Evolutionary conservation across 2,113 vertebrate species (phyloP), one percentile per base, ranked within the genome.

Genomic region (Rhinolophus ferrumequinum): DNA sequence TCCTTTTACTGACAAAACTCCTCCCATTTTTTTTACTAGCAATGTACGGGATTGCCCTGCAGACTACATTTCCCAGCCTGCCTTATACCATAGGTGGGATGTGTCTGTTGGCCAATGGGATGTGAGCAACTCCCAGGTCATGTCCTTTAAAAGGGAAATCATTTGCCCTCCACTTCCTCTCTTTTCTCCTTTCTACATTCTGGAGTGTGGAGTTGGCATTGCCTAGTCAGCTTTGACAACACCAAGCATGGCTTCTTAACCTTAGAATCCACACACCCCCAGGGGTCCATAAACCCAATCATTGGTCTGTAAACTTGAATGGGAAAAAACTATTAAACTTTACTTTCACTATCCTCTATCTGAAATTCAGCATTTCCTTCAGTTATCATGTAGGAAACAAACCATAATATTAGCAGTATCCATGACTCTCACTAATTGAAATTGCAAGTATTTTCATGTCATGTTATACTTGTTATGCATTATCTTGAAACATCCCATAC

Each of bases 311-410:
- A 83, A 62, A 69, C 50, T 12, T 84, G 35, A 19, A 70, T 81
- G n/a, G 16, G 47, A 33, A 69, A 54, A 85, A 80, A n/a, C 5
- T 58, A 50, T 28, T 1, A 21, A 67, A 73, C 11, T 93, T 92
- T 86, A 73, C 94, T 95, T 95, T 90, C 14, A 58, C 22, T 76
- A 33, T 80, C 3, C 8, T 76, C 62, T 83, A 21, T 73, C 33
- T 86, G 67, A 96, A 96, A 75, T 62, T 38, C 52, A 81, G 82
- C 24, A 84, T 58, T 67, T 91, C 58, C 62, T 92, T 94, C 54
- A 82, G 15, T 69, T 76, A 56, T n/a, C 67, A 76, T 14, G 33
- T 8, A 88, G 56, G n/a, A 16, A 79, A 73, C 24, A 84, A 82
- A 54, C 7, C 52, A 81, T n/a, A 92, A 33, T 54, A 52, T 81